Evolutionary conservation across 2,888 invertebrate species (phyloP), one percentile per base, ranked within the genome.

Genomic region (Aphodius sticticus): DNA sequence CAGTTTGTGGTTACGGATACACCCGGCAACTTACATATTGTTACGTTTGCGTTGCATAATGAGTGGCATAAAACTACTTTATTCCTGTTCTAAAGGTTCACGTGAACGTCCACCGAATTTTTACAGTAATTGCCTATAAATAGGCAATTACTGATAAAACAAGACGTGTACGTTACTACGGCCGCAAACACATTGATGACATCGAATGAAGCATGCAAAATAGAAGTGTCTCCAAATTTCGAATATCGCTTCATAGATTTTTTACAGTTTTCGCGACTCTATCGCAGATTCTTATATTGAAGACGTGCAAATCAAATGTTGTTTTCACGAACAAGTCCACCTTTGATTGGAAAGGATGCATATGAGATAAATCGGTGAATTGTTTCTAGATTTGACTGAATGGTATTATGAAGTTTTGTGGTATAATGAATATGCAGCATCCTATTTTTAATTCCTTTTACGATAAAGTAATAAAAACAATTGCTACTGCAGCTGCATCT

Each of bases 161-260:
- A 26, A 3, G 26, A 26, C 26, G 26, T 2, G 1, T 26, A 26
- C 26, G 26, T 26, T 26, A 26, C 2, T 26, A 26, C 26, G 26
- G 26, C 69, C 15, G 69, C 69, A 2, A n/a, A 69, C 2, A 69
- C 1, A 15, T 69, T 69, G 69, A 69, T n/a, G 3, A 69, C 14
- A 15, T 69, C 69, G 69, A 14, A 69, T 70, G 70, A 70, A 16
- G 70, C n/a, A 6, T 70, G 9, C 16, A 16, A 70, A n/a, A 70
- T 70, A n/a, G 9, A 70, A 16, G 16, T 70, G n/a, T 70, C 70
- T 70, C 16, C 74, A 16, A 35, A 16, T 12, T 6, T 15, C 36
- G 16, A 36, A 26, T 74, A 74, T 26, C 74, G 74, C 14, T 74
- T 74, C 7, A 74, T 9, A 35, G 36, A 74, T 74, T 74, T 74